Percentiles rank a stretch among this genome's conserved stretches.
These are phyloP conservation scores for Protonemura montana DNA, from an alignment of 2,888 invertebrate genomes.

Conservation along the genomic window DNA sequence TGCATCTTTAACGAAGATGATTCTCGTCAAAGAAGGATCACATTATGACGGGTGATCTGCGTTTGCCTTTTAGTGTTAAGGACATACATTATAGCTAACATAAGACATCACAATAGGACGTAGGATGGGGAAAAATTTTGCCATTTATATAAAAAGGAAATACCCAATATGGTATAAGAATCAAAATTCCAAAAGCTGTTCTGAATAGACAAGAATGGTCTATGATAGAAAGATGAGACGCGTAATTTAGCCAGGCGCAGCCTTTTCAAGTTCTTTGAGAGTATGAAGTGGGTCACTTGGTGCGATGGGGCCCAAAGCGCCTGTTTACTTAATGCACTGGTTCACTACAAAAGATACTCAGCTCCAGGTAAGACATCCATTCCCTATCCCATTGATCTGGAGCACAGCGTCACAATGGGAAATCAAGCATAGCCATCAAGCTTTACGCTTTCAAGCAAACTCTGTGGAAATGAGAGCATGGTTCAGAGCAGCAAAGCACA, in stretches of 20 bases:
- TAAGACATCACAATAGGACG: neutral
- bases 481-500: neutral
- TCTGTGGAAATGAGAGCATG: neutral
- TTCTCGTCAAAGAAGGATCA: neutral
- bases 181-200: neutral
- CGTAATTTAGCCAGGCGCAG: neutral
- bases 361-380: conserved; percentile 26
- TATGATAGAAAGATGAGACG: conserved; percentile 18
- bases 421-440: conserved; percentile 4
- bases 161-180: neutral
- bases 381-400: conserved; percentile 1
- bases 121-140: neutral
- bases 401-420: conserved; percentile 13
- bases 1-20: neutral
- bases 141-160: neutral
- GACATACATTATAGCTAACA: neutral
- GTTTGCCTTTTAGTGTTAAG: neutral
- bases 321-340: conserved; percentile 18
- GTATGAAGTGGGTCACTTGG: conserved; percentile 24
- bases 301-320: neutral
- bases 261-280: conserved; percentile 28
- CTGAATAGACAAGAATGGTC: neutral
- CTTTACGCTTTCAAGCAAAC: neutral
- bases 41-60: neutral
- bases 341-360: conserved; percentile 20